Conservation (phyloP, 2,888 invertebrate species). For the Drosophila tripunctata region DNA sequence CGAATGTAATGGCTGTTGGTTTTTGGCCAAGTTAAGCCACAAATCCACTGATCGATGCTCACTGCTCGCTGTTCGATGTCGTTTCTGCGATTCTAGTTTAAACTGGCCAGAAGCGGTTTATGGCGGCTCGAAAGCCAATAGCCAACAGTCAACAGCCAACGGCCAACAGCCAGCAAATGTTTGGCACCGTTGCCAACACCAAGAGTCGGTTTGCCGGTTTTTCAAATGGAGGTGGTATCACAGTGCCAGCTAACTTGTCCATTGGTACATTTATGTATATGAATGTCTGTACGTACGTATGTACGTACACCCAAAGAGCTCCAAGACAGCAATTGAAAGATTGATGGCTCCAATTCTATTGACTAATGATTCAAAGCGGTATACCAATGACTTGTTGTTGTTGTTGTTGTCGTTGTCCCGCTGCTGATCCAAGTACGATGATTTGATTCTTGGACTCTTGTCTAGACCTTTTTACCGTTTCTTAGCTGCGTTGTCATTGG, state of each 20-base stretch:
- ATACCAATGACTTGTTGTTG: constrained; percentile 10
- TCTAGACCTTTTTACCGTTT: constrained; percentile 32
- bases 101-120: constrained; percentile 69
- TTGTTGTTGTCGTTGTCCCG: neutral
- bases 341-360: constrained; percentile 55
- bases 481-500: constrained; percentile 27
- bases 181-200: no score
- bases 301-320: constrained; percentile 32
- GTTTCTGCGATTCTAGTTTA: constrained; percentile 62
- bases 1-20: constrained; percentile 23
- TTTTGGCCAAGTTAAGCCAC: constrained; percentile 27
- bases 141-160: neutral
- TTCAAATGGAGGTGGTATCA: no score
- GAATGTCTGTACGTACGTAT: no score
- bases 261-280: no score
- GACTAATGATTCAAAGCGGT: constrained; percentile 62
- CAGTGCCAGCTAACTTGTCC: constrained; percentile 44
- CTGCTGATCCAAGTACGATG: neutral
- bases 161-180: neutral
- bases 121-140: constrained; percentile 49
- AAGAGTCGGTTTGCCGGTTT: no score
- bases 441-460: constrained; percentile 1
- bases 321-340: constrained; percentile 61
- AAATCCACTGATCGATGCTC: neutral
- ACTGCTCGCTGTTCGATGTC: neutral